Evolutionary conservation across 2,113 vertebrate species (phyloP).

Genomic region (Glaucidium brasilianum): DNA sequence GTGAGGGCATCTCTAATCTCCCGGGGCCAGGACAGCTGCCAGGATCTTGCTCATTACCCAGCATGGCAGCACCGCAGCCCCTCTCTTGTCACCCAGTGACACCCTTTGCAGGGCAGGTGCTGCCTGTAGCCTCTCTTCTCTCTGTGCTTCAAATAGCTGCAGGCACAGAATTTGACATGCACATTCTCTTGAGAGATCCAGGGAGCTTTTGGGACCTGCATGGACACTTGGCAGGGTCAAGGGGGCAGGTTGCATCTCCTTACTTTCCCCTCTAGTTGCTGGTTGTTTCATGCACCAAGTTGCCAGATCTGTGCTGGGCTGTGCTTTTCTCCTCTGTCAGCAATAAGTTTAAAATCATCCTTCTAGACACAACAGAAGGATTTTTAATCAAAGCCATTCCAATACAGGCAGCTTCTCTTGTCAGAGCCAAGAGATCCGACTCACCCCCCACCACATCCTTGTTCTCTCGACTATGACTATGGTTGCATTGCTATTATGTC

Average conservation of each 20-base stretch:
- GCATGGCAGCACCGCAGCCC: neutral
- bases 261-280: neutral
- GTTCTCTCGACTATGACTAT: neutral
- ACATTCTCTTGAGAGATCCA: neutral
- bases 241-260: neutral
- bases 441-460: neutral
- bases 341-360: neutral
- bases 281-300: neutral
- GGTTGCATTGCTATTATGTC: constrained; percentile 47
- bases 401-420: neutral
- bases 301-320: neutral
- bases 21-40: neutral
- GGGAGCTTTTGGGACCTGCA: neutral
- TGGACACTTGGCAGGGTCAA: neutral
- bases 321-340: neutral
- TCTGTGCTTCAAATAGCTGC: neutral
- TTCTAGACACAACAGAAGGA: neutral
- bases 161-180: neutral
- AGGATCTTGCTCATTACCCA: neutral
- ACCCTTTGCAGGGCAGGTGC: neutral
- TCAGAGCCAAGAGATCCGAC: neutral
- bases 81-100: neutral
- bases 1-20: neutral
- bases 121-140: neutral
- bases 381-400: neutral